A percentile compares a stretch with the other conserved stretches of the same genome.
These are phyloP conservation scores for Eilema griseolum DNA, from an alignment of 2,888 invertebrate species.

Conservation along the genomic window DNA sequence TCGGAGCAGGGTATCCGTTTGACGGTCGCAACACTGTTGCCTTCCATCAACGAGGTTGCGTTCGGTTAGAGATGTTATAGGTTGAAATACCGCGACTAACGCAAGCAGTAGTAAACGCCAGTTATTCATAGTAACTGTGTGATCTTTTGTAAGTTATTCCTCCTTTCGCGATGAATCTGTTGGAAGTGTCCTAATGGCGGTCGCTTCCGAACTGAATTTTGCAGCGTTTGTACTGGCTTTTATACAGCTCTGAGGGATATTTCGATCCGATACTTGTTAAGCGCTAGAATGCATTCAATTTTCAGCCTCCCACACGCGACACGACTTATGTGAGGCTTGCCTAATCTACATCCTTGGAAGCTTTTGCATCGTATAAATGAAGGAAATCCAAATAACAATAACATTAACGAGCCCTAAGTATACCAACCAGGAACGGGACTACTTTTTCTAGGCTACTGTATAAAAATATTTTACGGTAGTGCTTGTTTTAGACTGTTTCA, in stretches of 20 bases:
- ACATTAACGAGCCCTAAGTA: too few relatives aligned
- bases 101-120: slow-evolving; percentile 81
- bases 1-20: slow-evolving; percentile 51
- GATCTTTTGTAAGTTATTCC: slow-evolving; percentile 56
- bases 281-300: slow-evolving; percentile 83
- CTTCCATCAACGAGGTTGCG: slow-evolving; percentile 77
- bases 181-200: slow-evolving; percentile 69
- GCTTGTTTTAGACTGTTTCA: not conserved
- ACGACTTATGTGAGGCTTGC: slow-evolving; percentile 31
- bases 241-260: slow-evolving; percentile 65
- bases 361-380: not conserved
- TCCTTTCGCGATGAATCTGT: slow-evolving; percentile 58
- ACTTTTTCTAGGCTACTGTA: too few relatives aligned
- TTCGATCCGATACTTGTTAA: slow-evolving; percentile 75
- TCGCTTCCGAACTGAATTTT: slow-evolving; percentile 73
- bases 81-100: slow-evolving; percentile 75
- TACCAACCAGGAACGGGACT: too few relatives aligned
- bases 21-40: slow-evolving; percentile 68
- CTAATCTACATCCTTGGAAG: slow-evolving; percentile 36
- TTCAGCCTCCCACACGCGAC: slow-evolving; percentile 73
- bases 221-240: slow-evolving; percentile 56
- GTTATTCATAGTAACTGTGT: slow-evolving; percentile 83
- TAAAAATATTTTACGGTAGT: too few relatives aligned
- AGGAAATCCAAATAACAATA: not conserved
- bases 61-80: slow-evolving; percentile 71